Percentiles rank a stretch among this genome's conserved stretches.
These are phyloP conservation scores for Mythimna albipuncta DNA, from an alignment of 2,888 invertebrate species.

Conservation along the genomic window DNA sequence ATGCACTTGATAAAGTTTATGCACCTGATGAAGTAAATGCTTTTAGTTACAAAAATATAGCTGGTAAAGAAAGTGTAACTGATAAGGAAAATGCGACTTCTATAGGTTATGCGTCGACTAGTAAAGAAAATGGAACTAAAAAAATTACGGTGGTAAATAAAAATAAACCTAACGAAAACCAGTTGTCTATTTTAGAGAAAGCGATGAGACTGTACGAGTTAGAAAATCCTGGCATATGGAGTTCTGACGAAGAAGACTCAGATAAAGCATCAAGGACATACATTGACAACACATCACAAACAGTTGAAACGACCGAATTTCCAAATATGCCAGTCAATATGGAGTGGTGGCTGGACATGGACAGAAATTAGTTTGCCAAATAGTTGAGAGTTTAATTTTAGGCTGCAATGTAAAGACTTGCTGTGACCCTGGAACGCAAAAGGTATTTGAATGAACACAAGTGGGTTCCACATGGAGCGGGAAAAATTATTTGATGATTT, in stretches of 20 bases:
- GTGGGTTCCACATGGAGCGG: too few relatives aligned
- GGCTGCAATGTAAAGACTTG: not conserved
- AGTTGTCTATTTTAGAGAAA: constrained; percentile 37
- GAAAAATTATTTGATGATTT: too few relatives aligned
- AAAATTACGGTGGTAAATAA: not conserved
- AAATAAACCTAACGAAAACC: constrained; percentile 1
- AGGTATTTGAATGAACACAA: too few relatives aligned
- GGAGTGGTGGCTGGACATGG: constrained; percentile 3
- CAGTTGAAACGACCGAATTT: constrained; percentile 22
- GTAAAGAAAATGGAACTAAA: not conserved
- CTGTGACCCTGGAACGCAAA: too few relatives aligned
- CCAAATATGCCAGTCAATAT: constrained; percentile 24
- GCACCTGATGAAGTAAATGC: not conserved
- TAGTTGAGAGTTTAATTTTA: not conserved
- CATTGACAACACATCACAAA: constrained; percentile 28
- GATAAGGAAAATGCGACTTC: not conserved
- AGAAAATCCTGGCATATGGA: constrained; percentile 39
- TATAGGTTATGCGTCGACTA: not conserved
- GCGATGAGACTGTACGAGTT: constrained; percentile 36
- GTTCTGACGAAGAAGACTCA: constrained; percentile 38
- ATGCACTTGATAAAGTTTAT: not conserved
- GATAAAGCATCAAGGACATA: constrained; percentile 16
- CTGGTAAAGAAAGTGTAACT: not conserved
- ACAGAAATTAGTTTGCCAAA: not conserved
- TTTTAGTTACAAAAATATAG: not conserved